These are phyloP conservation scores for Biston betularia DNA, from an alignment of 2,888 invertebrate genomes.

Conservation along the genomic window DNA sequence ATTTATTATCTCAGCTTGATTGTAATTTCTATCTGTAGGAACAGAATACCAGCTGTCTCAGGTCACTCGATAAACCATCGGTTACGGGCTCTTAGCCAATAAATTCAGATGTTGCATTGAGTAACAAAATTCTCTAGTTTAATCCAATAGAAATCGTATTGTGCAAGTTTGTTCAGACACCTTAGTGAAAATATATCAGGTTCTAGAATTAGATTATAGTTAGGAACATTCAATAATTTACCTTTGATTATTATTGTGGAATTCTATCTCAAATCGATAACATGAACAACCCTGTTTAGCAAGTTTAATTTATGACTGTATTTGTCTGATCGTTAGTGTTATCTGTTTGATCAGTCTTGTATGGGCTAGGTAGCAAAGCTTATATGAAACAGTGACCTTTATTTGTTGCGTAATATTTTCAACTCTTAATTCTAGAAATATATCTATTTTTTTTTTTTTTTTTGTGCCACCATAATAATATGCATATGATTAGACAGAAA, in stretches of 20 bases:
- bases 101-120: constrained; percentile 43
- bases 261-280: constrained; percentile 28
- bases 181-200: constrained; percentile 20
- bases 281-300: constrained; percentile 19
- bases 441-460: background rate
- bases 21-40: constrained; percentile 37
- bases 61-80: constrained; percentile 41
- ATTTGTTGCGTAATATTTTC: constrained; percentile 20
- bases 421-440: constrained; percentile 2
- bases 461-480: constrained; percentile 2
- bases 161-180: constrained; percentile 35
- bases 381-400: constrained; percentile 14
- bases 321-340: constrained; percentile 22
- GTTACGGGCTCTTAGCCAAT: constrained; percentile 41
- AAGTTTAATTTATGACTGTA: constrained; percentile 20
- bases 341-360: constrained; percentile 23
- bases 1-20: constrained; percentile 33
- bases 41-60: constrained; percentile 34
- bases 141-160: constrained; percentile 40
- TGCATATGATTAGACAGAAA: constrained; percentile 1
- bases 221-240: constrained; percentile 23
- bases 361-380: constrained; percentile 8
- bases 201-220: constrained; percentile 1
- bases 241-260: constrained; percentile 27
- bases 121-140: constrained; percentile 41